Base-by-base conservation (phyloP, 1,140 invertebrate genomes). In the Sitobion miscanthi region DNA sequence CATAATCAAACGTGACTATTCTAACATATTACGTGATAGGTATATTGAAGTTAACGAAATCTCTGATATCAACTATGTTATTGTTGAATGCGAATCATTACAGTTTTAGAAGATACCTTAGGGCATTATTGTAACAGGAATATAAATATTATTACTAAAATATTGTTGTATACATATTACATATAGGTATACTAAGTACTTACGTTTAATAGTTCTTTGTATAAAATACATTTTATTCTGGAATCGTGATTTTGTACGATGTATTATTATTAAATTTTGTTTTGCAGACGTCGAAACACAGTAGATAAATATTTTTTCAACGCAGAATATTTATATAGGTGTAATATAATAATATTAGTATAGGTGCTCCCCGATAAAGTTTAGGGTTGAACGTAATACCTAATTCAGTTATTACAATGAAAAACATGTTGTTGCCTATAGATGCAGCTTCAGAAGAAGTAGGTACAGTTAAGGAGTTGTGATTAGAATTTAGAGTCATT, bases 1-100 rank as follows among this genome's bases (percentile, higher is more conserved):
- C 30, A 14, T 6, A 77, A 77, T 77, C 62, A 77, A 77, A 77
- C 62, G 62, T 77, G 62, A 77, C 62, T n/a, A 30, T 77, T 77
- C 62, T 77, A n/a, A n/a, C n/a, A n/a, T 77, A 77, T 69, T 69
- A 77, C 30, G 62, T 77, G 62, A 77, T 77, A 77, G n/a, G n/a
- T 77, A 77, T n/a, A 77, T n/a, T n/a, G n/a, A 17, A n/a, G 14
- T 77, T 77, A n/a, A 77, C 30, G 30, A 77, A 77, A 77, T 30
- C 62, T 17, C 62, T 9, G 30, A 77, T 77, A n/a, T 77, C 5
- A 35, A 77, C 62, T 77, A 6, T 17, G 30, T 69, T 69, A 69
- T 69, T 69, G 14, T 69, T 69, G 2, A 69, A n/a, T n/a, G 30
- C 4, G 30, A 17, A n/a, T 1, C 62, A 17, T 17, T 69, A n/a